A percentile compares a stretch with the other conserved stretches of the same genome.
Conservation (phyloP, 2,888 invertebrate genomes). For the Agrilus mali region DNA sequence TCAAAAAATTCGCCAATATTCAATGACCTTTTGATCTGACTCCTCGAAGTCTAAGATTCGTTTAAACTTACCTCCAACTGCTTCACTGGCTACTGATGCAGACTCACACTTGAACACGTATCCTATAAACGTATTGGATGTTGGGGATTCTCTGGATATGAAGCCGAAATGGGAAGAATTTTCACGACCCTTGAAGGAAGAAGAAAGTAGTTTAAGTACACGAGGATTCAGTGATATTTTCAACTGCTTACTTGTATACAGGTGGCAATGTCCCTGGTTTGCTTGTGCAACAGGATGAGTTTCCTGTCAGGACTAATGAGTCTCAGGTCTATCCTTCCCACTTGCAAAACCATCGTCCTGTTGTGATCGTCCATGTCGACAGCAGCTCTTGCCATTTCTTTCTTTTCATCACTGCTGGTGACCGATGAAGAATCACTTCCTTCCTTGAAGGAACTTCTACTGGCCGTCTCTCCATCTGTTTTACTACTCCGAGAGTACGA, state of each 20-base stretch:
- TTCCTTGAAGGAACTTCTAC: no score
- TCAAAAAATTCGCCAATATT: no score
- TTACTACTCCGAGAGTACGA: conserved; percentile 3
- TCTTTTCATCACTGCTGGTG: conserved; percentile 3
- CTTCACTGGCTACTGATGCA: conserved; percentile 66
- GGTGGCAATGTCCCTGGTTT: conserved; percentile 77
- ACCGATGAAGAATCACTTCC: no score
- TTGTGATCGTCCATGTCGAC: conserved; percentile 52
- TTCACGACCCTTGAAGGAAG: conserved; percentile 47
- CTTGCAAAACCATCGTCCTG: conserved; percentile 86
- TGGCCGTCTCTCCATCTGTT: neutral
- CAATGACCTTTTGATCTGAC: no score
- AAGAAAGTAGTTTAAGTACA: no score
- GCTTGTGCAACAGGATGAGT: conserved; percentile 74
- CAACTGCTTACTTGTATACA: conserved; percentile 53
- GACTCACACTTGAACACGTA: conserved; percentile 87
- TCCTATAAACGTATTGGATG: conserved; percentile 54
- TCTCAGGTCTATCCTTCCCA: conserved; percentile 74
- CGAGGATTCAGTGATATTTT: neutral
- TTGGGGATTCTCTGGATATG: conserved; percentile 68
- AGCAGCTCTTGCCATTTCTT: conserved; percentile 3
- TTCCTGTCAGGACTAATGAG: conserved; percentile 90
- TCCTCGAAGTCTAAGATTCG: neutral
- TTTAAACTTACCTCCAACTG: conserved; percentile 41
- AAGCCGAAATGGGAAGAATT: conserved; percentile 86